Conservation (phyloP, 2,888 invertebrate genomes). For the Tinea trinotella region DNA sequence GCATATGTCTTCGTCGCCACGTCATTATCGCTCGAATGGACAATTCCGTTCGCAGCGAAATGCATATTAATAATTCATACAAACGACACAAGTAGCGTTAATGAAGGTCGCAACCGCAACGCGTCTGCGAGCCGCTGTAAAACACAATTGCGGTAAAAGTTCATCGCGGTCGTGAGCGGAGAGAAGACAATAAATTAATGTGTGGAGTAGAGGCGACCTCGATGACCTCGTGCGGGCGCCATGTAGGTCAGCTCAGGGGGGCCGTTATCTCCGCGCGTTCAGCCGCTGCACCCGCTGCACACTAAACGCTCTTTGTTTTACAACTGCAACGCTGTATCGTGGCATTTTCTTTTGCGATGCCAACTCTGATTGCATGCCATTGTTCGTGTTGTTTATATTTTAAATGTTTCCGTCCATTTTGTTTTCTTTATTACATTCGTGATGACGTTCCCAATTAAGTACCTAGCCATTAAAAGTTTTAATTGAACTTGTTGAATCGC, state of each 20-base stretch:
- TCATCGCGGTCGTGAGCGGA: conserved; percentile 12
- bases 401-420: background rate
- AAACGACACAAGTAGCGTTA: conserved; percentile 45
- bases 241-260: conserved; percentile 10
- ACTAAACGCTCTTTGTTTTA: conserved; percentile 15
- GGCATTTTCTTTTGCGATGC: conserved; percentile 11
- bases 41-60: background rate
- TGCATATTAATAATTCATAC: conserved; percentile 50
- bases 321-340: conserved; percentile 15
- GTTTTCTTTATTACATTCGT: too few relatives aligned
- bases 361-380: conserved; percentile 15
- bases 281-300: conserved; percentile 2
- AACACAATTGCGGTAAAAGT: conserved; percentile 31
- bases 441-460: too few relatives aligned
- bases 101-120: conserved; percentile 53
- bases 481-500: too few relatives aligned
- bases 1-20: background rate
- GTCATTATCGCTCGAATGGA: background rate
- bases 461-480: too few relatives aligned
- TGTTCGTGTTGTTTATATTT: conserved; percentile 13
- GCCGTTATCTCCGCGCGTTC: conserved; percentile 7
- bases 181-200: background rate
- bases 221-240: background rate
- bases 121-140: conserved; percentile 28
- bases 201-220: conserved; percentile 3